Base-by-base conservation (phyloP, 2,888 invertebrate genomes). In the Flabesymbios commensalis region DNA sequence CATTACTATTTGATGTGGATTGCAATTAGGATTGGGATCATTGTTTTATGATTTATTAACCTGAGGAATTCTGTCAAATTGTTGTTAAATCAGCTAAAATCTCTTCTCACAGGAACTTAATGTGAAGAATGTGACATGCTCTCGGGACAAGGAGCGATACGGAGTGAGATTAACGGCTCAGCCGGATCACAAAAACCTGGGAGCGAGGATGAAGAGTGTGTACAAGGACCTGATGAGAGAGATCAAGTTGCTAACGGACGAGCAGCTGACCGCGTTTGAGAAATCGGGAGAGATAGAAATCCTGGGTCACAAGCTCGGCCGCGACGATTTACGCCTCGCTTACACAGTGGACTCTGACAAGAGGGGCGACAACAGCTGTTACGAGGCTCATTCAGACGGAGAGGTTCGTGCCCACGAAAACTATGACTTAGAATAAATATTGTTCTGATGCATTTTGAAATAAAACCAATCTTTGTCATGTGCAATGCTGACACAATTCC, bases 161-260 rank as follows among this genome's bases (percentile, higher is more conserved):
- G 95, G 94, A 1, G 92, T 99, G 29, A 88, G 89, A 3, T 82
- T 99, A 54, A 87, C 90, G 74, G 98, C 96, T 0, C 96, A 98
- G 78, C 95, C 97, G 0, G 95, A 99, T 83, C 93, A 94, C 81
- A 95, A 93, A 84, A 85, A 89, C 31, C 87, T 97, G 14, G 99
- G 98, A 0, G 88, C 90, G 14, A 88, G 94, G 63, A 85, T 97
- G 42, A 96, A 96, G 83, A 89, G 90, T 2, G 91, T 92, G 73
- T 93, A 96, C 73, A 97, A 97, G 84, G 87, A 88, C 29, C 90
- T 98, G 0, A 90, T 89, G 59, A 87, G 89, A 67, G 90, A 88
- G 10, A 89, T 99, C 63, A 92, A 93, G 82, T 55, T 63, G 10
- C 67, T 83, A 62, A 70, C 74, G 0, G 78, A 80, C 63, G 84